phyloP scores from a whole-genome alignment of 2,797 vertebrate genomes.

The Scleropages formosus region DNA sequence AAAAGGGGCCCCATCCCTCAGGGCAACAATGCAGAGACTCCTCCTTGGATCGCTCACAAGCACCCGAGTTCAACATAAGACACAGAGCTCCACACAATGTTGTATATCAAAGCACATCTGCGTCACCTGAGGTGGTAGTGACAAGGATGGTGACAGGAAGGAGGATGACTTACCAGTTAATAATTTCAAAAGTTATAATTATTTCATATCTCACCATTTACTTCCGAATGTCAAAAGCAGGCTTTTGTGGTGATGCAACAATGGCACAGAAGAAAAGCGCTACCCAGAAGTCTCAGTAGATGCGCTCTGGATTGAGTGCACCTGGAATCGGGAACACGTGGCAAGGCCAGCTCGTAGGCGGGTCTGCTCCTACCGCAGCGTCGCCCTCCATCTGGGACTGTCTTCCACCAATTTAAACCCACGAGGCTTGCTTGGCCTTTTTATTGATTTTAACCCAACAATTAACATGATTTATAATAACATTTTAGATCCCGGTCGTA shows the following conservation, averaged over 20 bases:
- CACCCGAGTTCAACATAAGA: constrained; percentile 14
- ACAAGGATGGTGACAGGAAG: background rate
- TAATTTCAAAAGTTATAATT: constrained; percentile 25
- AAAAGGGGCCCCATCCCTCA: constrained; percentile 36
- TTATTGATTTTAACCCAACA: constrained; percentile 84
- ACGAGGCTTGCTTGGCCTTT: constrained; percentile 74
- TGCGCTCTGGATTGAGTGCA: constrained; percentile 44
- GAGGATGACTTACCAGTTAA: constrained; percentile 24
- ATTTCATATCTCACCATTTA: constrained; percentile 37
- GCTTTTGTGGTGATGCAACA: constrained; percentile 43
- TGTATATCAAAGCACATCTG: background rate
- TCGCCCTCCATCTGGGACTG: constrained; percentile 54
- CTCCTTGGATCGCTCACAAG: constrained; percentile 45
- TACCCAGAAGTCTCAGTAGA: constrained; percentile 45
- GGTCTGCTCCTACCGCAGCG: constrained; percentile 54
- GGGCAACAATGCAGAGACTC: constrained; percentile 38
- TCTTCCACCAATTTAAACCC: constrained; percentile 72
- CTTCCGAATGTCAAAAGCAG: constrained; percentile 40
- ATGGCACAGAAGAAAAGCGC: constrained; percentile 47
- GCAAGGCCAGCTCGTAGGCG: constrained; percentile 61
- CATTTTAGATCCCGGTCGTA: constrained; percentile 92
- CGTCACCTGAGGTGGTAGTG: background rate
- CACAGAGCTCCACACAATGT: constrained; percentile 2
- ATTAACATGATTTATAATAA: constrained; percentile 88
- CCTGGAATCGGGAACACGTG: constrained; percentile 41